Base-by-base conservation (phyloP, 2,113 vertebrate species). In the Platichthys stellatus region DNA sequence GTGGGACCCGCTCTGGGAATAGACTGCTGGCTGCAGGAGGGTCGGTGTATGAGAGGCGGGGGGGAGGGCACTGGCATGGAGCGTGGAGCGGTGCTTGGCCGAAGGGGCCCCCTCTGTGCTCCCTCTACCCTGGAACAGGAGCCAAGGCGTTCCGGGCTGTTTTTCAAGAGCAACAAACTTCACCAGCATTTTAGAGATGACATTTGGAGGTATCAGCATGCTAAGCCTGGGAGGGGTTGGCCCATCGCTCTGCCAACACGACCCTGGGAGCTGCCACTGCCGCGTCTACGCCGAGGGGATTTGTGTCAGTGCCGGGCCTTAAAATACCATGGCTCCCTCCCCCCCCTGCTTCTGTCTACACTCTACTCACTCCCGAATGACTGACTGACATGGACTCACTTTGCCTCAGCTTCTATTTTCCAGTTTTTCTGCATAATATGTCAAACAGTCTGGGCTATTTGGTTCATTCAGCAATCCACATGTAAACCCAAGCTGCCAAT, bases 101-200 rank as follows among this genome's bases (percentile, higher is more conserved):
- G 80, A 80, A 88, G 82, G 88, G 85, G 74, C 76, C 85, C 83
- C 74, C 78, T 85, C 84, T 88, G 81, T 86, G 80, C 75, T 83
- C 87, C 70, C 86, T 93, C 76, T 85, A 73, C 77, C 88, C 85
- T 5, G 73, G 79, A 88, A 87, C 78, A 88, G 82, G 66, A 92
- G 92, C 86, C 81, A 89, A 91, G 89, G 86, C 87, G 60, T 91
- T 91, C 93, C 92, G 91, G 94, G 91, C 91, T 81, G 68, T n/a
- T 73, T 84, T 93, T 94, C 92, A 93, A 92, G 87, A 93, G 92
- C 92, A 94, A 94, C 93, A 93, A 92, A 94, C 92, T 90, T 94
- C 86, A 86, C 88, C 87, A 87, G 89, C 90, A 86, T 93, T 92
- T 92, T 80, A 88, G 84, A 87, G 85, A 86, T 93, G 92, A 94